These are phyloP conservation scores for Allolobophora icterica DNA, from an alignment of 2,888 invertebrate species.

Conservation along the genomic window DNA sequence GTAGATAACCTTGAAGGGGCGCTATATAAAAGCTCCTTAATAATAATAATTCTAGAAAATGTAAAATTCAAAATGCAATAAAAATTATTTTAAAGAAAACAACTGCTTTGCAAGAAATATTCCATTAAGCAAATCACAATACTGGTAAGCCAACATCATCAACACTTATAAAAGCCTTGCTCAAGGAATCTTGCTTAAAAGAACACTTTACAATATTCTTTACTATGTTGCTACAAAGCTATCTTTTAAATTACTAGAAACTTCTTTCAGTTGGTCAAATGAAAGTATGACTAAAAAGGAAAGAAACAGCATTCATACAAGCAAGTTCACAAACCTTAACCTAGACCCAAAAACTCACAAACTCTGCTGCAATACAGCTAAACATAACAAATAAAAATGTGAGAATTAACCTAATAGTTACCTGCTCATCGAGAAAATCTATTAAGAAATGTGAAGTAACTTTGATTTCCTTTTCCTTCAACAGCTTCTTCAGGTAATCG, in stretches of 20 bases:
- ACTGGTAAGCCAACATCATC: no score
- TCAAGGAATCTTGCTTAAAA: no score
- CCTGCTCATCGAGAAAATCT: conserved; percentile 27
- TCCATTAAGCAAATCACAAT: no score
- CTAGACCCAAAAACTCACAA: not conserved
- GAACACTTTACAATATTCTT: no score
- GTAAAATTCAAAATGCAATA: not conserved
- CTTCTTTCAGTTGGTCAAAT: no score
- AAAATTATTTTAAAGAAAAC: not conserved
- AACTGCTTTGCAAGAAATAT: not conserved
- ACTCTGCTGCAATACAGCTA: conserved; percentile 4
- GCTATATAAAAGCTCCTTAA: no score
- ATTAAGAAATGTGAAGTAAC: not conserved
- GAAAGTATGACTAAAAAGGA: not conserved
- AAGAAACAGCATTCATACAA: not conserved
- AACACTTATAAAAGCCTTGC: no score
- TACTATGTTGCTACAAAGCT: no score
- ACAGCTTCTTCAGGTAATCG: not conserved
- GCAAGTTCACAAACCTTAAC: not conserved
- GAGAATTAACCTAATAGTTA: not conserved
- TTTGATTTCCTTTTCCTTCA: conserved; percentile 21
- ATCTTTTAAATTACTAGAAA: no score
- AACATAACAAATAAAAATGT: no score
- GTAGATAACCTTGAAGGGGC: no score
- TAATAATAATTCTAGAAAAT: not conserved